Evolutionary conservation across 2,888 invertebrate species (phyloP).

Genomic region (Chouioia cunea): DNA sequence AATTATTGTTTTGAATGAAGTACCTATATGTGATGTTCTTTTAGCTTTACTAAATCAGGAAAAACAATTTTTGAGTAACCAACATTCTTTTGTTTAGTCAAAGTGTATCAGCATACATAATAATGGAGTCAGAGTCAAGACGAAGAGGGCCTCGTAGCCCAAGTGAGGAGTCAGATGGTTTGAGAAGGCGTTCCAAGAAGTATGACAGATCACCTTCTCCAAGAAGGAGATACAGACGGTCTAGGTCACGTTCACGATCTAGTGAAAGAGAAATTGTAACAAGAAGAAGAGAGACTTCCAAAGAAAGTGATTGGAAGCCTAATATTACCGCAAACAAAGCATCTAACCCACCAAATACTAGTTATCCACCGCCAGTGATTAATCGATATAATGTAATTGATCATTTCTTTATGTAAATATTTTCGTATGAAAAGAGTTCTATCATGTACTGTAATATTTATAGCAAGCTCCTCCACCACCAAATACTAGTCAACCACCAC

Average conservation of each 20-base stretch:
- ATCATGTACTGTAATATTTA: slow-evolving; percentile 14
- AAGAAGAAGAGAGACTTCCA: slow-evolving; percentile 59
- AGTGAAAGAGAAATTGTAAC: slow-evolving; percentile 61
- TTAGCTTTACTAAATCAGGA: too few species aligned
- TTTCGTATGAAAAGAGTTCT: not conserved
- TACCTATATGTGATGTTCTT: too few species aligned
- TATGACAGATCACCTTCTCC: slow-evolving; percentile 65
- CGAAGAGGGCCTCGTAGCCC: slow-evolving; percentile 64
- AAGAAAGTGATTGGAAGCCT: slow-evolving; percentile 62
- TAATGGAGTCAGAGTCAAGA: slow-evolving; percentile 41
- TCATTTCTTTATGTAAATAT: not conserved
- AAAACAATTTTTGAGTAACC: too few species aligned
- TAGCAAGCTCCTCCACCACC: slow-evolving; percentile 61
- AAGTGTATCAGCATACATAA: not conserved
- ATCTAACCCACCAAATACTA: slow-evolving; percentile 52
- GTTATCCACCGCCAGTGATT: slow-evolving; percentile 58
- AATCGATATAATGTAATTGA: slow-evolving; percentile 63
- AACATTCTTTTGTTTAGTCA: not conserved
- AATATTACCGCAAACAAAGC: slow-evolving; percentile 52
- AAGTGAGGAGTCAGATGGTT: slow-evolving; percentile 63
- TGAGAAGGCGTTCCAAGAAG: slow-evolving; percentile 61
- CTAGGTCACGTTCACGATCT: slow-evolving; percentile 61
- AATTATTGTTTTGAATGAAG: too few species aligned
- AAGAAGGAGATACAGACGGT: slow-evolving; percentile 63
- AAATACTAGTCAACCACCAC: slow-evolving; percentile 64